Base-by-base conservation (phyloP, 2,888 invertebrate species). In the Sycophila texana region DNA sequence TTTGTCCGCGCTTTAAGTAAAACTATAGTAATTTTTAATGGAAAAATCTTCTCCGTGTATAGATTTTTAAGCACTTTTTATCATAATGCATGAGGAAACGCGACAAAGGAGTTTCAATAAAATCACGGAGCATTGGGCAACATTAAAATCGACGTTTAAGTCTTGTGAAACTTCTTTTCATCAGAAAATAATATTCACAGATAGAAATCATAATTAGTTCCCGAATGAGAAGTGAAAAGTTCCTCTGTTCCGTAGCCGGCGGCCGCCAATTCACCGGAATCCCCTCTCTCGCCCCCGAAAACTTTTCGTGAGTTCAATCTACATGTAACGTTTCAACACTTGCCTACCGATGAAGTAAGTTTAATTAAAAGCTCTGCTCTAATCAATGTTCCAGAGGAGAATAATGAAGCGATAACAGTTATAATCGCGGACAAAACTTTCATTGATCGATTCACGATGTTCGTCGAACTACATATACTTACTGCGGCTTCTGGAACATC, bases 361-460 rank as follows among this genome's bases (percentile, higher is more conserved):
- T 74, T 57, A 74, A 74, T 74, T 74, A 74, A 74, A 57, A 30
- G n/a, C 53, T 39, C 14, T 49, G 49, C n/a, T 57, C 14, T 74
- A 74, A 65, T 74, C 47, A 65, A 57, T 65, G 65, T 22, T 74
- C n/a, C n/a, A 39, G 20, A 16, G 3, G 55, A 20, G 63, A 39
- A 73, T 65, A 73, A 65, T 39, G 16, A 73, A 73, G 53, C 12
- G 20, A 14, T 60, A 60, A 60, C 58, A 39, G 18, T 18, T 22
- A 58, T 47, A 47, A 5, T 47, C 57, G n/a, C 58, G 16, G 5
- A 55, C 30, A 14, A 12, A 49, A n/a, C 49, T 66, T 49, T 49
- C 4, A 18, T 39, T 5, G 16, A 49, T 66, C 51, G 49, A 20
- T 16, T 63, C 66, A 20, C 39, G 49, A 51, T 49, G 5, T 14